Conservation (phyloP, 2,113 vertebrate species). For the Falcunculus frontatus region DNA sequence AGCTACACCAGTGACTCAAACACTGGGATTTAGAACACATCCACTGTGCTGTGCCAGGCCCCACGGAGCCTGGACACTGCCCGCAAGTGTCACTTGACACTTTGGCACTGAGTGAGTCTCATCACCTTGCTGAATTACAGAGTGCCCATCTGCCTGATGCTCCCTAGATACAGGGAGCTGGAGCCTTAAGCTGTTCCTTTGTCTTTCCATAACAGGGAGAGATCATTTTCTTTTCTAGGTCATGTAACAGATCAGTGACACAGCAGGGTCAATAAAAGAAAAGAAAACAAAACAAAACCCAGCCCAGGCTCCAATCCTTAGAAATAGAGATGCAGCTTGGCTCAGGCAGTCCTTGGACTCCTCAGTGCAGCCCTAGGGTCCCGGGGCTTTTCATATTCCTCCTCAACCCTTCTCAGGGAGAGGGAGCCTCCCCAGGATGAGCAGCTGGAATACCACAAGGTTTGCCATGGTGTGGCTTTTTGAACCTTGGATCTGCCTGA, state of each 20-base stretch:
- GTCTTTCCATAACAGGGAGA: neutral
- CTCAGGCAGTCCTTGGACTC: neutral
- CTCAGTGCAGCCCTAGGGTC: neutral
- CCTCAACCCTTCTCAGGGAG: neutral
- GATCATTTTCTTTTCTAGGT: constrained; percentile 43
- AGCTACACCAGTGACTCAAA: neutral
- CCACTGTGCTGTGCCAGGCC: neutral
- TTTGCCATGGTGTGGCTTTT: neutral
- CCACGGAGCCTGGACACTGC: neutral
- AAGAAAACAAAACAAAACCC: neutral
- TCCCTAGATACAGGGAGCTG: neutral
- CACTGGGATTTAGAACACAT: neutral
- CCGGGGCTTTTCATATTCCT: neutral
- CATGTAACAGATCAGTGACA: neutral
- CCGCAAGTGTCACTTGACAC: neutral
- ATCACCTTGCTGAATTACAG: neutral
- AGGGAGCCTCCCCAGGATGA: neutral
- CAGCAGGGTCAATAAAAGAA: neutral
- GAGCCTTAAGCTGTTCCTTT: constrained; percentile 27
- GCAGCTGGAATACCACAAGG: neutral
- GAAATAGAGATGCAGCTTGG: neutral
- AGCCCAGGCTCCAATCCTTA: neutral
- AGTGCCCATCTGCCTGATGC: neutral
- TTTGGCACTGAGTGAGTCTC: neutral
- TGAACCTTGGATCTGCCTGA: neutral